Base-by-base conservation (phyloP, 2,888 invertebrate genomes). In the Girardia tigrina region DNA sequence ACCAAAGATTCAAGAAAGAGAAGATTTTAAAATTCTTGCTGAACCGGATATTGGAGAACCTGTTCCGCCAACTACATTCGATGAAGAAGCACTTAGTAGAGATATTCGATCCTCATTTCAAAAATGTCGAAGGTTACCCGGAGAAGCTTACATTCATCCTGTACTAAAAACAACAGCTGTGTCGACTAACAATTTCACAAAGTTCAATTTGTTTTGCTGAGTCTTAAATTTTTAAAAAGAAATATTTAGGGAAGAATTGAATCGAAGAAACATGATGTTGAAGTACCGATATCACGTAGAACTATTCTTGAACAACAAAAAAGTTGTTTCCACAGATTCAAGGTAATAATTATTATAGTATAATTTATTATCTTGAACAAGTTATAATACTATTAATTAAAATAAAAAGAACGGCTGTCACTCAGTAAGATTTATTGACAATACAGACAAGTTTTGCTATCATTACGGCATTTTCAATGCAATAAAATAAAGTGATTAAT, bases 231-330 rank as follows among this genome's bases (percentile, higher is more conserved):
- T n/a, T n/a, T n/a, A 12, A 36, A 12, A 36, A 36, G 36, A 36
- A 36, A 36, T 36, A 36, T 56, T 56, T 56, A 56, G 56, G n/a
- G 56, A 56, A 56, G 56, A 56, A 56, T n/a, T 56, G n/a, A 56
- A 56, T 16, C 56, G 56, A 4, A n/a, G 56, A n/a, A 56, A 4
- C n/a, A 8, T 56, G 56, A 56, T 56, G 56, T n/a, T 12, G 2
- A 56, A 56, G 23, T 16, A 56, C n/a, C 56, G 4, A 8, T 56
- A 56, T n/a, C 23, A 56, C n/a, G 56, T 16, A 20, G 56, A 56
- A 56, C 23, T 56, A n/a, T 56, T 8, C n/a, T 56, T 56, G n/a
- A 56, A 56, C n/a, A 56, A 56, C n/a, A 56, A 56, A n/a, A 56
- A 56, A 16, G 56, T 56, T 56, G 56, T 56, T n/a, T n/a, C 23